A percentile compares a stretch with the other conserved stretches of the same genome.
Evolutionary conservation across 2,113 vertebrate species (phyloP).

Genomic region (Dipodomys spectabilis): DNA sequence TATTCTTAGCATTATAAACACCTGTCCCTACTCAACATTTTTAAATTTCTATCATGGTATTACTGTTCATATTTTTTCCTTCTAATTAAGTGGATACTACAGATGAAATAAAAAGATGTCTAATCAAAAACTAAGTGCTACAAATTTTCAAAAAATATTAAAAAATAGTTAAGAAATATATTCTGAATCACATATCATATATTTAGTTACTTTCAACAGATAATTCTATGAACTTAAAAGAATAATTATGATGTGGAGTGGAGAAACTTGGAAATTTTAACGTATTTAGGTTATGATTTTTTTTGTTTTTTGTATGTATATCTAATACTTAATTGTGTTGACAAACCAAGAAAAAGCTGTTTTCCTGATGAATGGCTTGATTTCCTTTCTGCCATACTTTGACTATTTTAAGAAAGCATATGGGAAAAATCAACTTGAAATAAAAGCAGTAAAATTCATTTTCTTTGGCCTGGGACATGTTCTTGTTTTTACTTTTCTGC

Average conservation of each 20-base stretch:
- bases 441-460: conserved; percentile 78
- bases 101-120: conserved; percentile 52
- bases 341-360: conserved; percentile 64
- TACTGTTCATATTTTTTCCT: conserved; percentile 56
- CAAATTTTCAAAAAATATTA: conserved; percentile 71
- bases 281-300: conserved; percentile 51
- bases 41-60: conserved; percentile 40
- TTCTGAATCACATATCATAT: conserved; percentile 33
- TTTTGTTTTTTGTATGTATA: conserved; percentile 48
- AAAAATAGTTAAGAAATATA: conserved; percentile 28
- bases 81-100: conserved; percentile 75
- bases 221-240: conserved; percentile 58
- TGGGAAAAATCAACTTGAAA: conserved; percentile 79
- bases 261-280: conserved; percentile 66
- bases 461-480: conserved; percentile 29
- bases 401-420: conserved; percentile 50
- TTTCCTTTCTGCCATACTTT: conserved; percentile 66
- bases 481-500: conserved; percentile 65
- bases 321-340: conserved; percentile 67
- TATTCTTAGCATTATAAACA: conserved; percentile 47
- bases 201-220: conserved; percentile 66
- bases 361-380: conserved; percentile 67
- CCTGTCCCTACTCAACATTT: conserved; percentile 44
- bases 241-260: conserved; percentile 65
- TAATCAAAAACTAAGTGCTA: conserved; percentile 60